A percentile compares a stretch with the other conserved stretches of the same genome.
phyloP scores from a whole-genome alignment of 1,140 invertebrate species.

The Drosophila subobscura region DNA sequence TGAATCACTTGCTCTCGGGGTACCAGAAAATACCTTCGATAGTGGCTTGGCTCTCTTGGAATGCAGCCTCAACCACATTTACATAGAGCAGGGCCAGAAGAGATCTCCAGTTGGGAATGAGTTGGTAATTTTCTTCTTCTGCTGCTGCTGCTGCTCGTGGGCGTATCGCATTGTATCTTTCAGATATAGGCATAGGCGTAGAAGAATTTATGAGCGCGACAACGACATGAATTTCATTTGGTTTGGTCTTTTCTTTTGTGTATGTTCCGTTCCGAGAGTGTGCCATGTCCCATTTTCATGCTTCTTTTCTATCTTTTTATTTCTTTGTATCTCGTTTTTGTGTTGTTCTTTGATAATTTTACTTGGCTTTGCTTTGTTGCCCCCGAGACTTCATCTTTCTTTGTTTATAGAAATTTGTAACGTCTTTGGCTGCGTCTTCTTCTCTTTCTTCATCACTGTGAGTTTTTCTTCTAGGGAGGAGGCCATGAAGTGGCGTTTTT shows the following conservation, averaged over 20 bases:
- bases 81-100: conserved; percentile 26
- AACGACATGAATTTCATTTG: conserved; percentile 59
- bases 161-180: conserved; percentile 39
- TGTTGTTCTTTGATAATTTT: conserved; percentile 60
- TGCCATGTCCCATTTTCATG: conserved; percentile 53
- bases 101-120: conserved; percentile 37
- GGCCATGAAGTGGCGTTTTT: conserved; percentile 54
- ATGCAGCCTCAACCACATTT: conserved; percentile 46
- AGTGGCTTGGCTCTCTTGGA: conserved; percentile 22
- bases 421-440: conserved; percentile 19
- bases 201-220: conserved; percentile 58
- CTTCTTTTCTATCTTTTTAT: conserved; percentile 33
- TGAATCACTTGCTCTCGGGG: conserved; percentile 43
- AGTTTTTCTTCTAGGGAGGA: conserved; percentile 26
- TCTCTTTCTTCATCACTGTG: conserved; percentile 32
- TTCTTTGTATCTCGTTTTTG: too few relatives aligned
- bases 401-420: conserved; percentile 56
- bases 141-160: conserved; percentile 6
- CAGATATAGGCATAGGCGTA: conserved; percentile 32
- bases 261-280: conserved; percentile 30
- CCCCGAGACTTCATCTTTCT: conserved; percentile 26
- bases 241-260: conserved; percentile 33
- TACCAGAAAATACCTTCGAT: conserved; percentile 25
- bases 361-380: conserved; percentile 13
- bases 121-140: conserved; percentile 33